Conservation (phyloP, 2,797 vertebrate genomes). For the Eulemur albifrons region DNA sequence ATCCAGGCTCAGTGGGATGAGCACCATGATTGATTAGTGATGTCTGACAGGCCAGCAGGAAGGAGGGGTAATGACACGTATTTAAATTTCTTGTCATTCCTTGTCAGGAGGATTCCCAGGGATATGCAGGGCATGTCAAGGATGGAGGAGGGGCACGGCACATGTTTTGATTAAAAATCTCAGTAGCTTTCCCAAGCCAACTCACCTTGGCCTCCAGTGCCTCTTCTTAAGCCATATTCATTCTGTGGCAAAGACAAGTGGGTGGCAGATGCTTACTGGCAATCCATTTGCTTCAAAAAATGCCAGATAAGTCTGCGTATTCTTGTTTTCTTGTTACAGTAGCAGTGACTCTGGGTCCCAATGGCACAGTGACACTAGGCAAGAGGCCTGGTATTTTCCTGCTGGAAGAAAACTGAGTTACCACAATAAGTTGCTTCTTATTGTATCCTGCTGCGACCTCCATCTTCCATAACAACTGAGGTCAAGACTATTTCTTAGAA, state of each 20-base stretch:
- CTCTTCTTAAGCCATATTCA: neutral
- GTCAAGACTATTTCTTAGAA: conserved; percentile 76
- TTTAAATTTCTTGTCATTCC: neutral
- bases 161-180: neutral
- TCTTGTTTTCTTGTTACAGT: neutral
- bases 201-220: neutral
- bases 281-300: conserved; percentile 8
- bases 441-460: conserved; percentile 42
- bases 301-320: conserved; percentile 1
- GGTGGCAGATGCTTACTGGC: neutral
- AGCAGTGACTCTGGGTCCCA: neutral
- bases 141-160: neutral
- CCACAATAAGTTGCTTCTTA: conserved; percentile 58
- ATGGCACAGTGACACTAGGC: conserved; percentile 56
- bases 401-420: conserved; percentile 42
- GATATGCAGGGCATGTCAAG: neutral
- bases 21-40: neutral
- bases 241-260: neutral
- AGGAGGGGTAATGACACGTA: neutral
- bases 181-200: neutral
- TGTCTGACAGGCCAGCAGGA: neutral
- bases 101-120: neutral
- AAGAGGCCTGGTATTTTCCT: conserved; percentile 59
- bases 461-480: conserved; percentile 64
- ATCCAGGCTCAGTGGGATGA: neutral